These are phyloP conservation scores for Labroides dimidiatus DNA, from an alignment of 2,797 vertebrate species.

Conservation along the genomic window DNA sequence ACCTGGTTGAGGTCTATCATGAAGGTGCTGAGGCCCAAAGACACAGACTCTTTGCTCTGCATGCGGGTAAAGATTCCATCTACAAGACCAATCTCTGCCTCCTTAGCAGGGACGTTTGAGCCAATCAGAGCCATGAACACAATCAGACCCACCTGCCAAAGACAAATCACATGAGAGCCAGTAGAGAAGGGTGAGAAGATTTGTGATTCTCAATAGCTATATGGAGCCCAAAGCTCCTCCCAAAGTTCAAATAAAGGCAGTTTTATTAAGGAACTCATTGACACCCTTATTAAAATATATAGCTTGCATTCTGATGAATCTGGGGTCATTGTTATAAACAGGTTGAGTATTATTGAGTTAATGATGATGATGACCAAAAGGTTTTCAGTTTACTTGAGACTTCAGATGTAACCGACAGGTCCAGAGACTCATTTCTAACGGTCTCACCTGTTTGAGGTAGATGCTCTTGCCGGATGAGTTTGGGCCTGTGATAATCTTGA, in stretches of 20 bases:
- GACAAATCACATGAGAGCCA: neutral
- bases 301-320: no score
- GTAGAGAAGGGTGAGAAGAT: no score
- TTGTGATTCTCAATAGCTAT: no score
- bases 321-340: no score
- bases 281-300: no score
- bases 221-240: no score
- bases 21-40: slow-evolving; percentile 96
- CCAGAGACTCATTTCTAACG: neutral
- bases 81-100: slow-evolving; percentile 92
- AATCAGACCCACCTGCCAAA: slow-evolving; percentile 90
- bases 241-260: no score
- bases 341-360: no score
- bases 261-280: no score
- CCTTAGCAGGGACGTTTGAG: slow-evolving; percentile 93
- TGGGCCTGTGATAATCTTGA: slow-evolving; percentile 95
- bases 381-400: neutral
- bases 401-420: neutral
- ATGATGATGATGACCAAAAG: neutral
- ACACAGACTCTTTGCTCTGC: slow-evolving; percentile 95
- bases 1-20: slow-evolving; percentile 98
- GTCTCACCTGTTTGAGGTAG: slow-evolving; percentile 93
- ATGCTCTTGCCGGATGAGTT: slow-evolving; percentile 98
- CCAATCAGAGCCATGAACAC: slow-evolving; percentile 97
- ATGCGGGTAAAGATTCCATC: slow-evolving; percentile 96